Base-by-base conservation (phyloP, 2,888 invertebrate species). In the Sphaeridia pumilis region DNA sequence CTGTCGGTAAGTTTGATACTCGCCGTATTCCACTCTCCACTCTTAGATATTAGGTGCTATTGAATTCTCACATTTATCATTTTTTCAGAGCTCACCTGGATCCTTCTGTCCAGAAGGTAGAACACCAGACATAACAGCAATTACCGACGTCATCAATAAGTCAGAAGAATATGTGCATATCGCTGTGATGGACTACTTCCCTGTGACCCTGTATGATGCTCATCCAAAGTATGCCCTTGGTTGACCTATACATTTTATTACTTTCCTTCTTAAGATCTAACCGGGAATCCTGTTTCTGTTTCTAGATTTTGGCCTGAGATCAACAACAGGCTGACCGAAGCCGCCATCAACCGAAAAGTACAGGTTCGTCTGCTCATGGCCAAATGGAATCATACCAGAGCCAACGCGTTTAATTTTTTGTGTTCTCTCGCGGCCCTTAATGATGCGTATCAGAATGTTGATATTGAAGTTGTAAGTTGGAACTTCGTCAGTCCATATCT, bases 151-250 rank as follows among this genome's bases (percentile, higher is more conserved):
- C 42, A 93, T 98, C 49, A 72, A 79, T 42, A 75, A 77, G 10
- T 93, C 97, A 0, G 81, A 87, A 63, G 79, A 82, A 69, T 94
- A 85, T 70, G 77, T 97, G 27, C 83, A 93, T 70, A 83, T 98
- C 53, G 81, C 95, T 4, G 94, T 98, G 0, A 97, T 97, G 95
- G 94, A 95, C 70, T 98, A 95, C 71, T 81, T 83, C 60, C 97
- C 97, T 0, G 73, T 84, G 49, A 79, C 79, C 43, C 76, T 86
- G 54, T 88, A 82, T 68, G 75, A 80, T 21, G 77, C 38, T 10
- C 50, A 53, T 10, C 58, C 58, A 25, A 58, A 47, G 46, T 20
- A n/a, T n/a, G n/a, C n/a, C n/a, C n/a, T n/a, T n/a, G 42, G 31
- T 20, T 10, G n/a, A 41, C 17, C 21, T 49, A 2, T 34, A 22